Evolutionary conservation across 37 sponge, comb jelly and placozoan species (phyloP).

Genomic region (Oscarella lobularis): DNA sequence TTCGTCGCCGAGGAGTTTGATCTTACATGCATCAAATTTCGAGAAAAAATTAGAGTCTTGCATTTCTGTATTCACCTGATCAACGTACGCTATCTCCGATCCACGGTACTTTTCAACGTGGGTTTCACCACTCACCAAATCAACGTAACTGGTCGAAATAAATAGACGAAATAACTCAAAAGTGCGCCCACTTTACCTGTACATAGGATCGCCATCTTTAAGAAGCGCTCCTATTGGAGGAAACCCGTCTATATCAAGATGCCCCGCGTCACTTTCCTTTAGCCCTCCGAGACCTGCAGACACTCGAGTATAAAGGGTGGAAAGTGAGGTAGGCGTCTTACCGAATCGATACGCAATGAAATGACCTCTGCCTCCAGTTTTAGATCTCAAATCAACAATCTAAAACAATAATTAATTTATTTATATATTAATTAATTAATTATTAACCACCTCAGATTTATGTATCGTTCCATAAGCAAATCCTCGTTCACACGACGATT

Average conservation of each 20-base stretch:
- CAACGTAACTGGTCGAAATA: conserved; percentile 39
- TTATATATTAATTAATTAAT: too few species aligned
- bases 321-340: too few species aligned
- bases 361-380: background rate
- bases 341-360: conserved; percentile 5
- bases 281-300: too few species aligned
- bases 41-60: too few species aligned
- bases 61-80: conserved; percentile 57
- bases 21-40: too few species aligned
- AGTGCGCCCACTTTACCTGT: conserved; percentile 8
- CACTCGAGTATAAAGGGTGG: too few species aligned
- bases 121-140: conserved; percentile 28
- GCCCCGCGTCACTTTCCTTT: conserved; percentile 17
- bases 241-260: conserved; percentile 77
- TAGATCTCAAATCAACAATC: conserved; percentile 6
- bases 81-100: conserved; percentile 66
- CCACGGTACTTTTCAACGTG: conserved; percentile 50
- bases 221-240: conserved; percentile 72
- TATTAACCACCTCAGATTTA: conserved; percentile 54
- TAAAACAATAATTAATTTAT: background rate
- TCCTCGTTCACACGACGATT: conserved; percentile 84
- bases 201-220: conserved; percentile 71
- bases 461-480: conserved; percentile 84
- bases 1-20: conserved; percentile 59
- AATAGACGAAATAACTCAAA: background rate